phyloP scores from a whole-genome alignment of 2,113 vertebrate genomes.

The Gulo gulo region DNA sequence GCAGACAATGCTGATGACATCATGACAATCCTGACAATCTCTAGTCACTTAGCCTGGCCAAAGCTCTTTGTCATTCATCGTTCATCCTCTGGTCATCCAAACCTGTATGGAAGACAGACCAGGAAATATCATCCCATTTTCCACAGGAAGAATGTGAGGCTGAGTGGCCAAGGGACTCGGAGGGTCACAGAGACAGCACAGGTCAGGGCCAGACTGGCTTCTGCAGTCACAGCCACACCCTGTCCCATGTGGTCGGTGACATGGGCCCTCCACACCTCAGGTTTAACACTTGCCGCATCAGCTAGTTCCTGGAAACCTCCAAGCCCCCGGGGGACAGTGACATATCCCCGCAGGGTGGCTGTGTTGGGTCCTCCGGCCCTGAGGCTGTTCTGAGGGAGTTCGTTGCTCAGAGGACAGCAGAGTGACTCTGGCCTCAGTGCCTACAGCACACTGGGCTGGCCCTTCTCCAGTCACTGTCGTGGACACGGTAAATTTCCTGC shows the following conservation, averaged over 20 bases:
- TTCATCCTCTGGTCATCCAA: neutral
- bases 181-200: neutral
- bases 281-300: neutral
- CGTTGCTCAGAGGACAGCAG: too few relatives aligned
- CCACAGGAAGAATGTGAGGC: neutral
- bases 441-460: neutral
- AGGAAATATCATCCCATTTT: neutral
- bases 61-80: neutral
- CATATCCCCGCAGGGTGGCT: too few relatives aligned
- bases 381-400: neutral
- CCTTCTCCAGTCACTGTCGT: neutral
- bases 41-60: neutral
- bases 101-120: neutral
- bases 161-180: neutral
- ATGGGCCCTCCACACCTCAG: fast-evolving
- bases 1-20: neutral
- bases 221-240: too few relatives aligned
- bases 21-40: neutral
- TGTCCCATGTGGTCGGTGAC: neutral
- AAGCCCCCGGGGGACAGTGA: too few relatives aligned
- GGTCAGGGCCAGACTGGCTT: fast-evolving
- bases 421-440: too few relatives aligned
- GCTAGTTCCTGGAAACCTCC: neutral
- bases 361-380: fast-evolving
- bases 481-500: neutral